Evolutionary conservation across 2,113 vertebrate genomes (phyloP), one percentile per base, ranked within the genome.

Genomic region (Pomatorhinus ruficollis): DNA sequence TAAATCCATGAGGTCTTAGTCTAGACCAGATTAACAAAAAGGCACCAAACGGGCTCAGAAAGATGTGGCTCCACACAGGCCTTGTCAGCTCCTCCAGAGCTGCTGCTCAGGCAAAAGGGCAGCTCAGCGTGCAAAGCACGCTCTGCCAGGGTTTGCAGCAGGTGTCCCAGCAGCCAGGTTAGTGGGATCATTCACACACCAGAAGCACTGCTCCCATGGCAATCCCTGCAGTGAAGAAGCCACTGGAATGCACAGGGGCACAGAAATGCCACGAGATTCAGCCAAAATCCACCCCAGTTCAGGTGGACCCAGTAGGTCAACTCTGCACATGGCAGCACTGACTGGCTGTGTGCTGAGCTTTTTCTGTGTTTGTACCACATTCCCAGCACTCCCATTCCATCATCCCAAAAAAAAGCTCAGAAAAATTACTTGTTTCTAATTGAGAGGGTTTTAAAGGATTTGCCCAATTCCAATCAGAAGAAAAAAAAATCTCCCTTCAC

Each of bases 121-220:
- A 75, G 27, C 2, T 14, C 30, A 54, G 28, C 9, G 3, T 40
- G 25, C 4, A 80, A 44, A 52, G 37, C 35, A 17, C 1, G 0
- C 25, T 39, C 10, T 20, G 8, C 3, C 31, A 4, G 8, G 15
- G 19, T 35, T 33, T 71, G 30, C 21, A 27, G 2, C 16, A 13
- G 2, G 2, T 12, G 28, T 50, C 53, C 25, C 31, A 82, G 70
- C 52, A 63, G 60, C 15, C 33, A 13, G 19, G 6, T 15, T 12
- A n/a, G 8, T 2, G 15, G 15, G 3, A 65, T 30, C 27, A 35
- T 9, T 24, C 7, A n/a, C 6, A 9, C 7, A 65, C 0, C 0
- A 28, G 40, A 56, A 44, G 24, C 64, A 65, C 24, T 19, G 66
- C n/a, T 49, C 3, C 0, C 3, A 9, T 1, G 13, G 50, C 49